phyloP scores from a whole-genome alignment of 2,113 vertebrate genomes.

The Oreochromis tanganicae region DNA sequence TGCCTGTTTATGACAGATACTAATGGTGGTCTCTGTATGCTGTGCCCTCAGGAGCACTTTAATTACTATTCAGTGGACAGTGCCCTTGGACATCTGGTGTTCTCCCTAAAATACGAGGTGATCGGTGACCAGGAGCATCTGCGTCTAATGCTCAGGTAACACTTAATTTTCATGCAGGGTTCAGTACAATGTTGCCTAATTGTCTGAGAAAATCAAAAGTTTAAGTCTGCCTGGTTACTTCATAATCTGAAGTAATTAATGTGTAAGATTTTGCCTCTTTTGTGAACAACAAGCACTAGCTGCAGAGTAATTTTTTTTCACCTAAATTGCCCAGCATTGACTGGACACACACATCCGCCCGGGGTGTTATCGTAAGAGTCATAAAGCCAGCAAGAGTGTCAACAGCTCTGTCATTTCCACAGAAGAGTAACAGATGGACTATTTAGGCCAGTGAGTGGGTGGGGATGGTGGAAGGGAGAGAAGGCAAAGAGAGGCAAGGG shows the following conservation, averaged over 20 bases:
- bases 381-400: constrained; percentile 50
- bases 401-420: constrained; percentile 43
- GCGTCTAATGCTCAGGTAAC: constrained; percentile 88
- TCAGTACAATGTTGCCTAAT: neutral
- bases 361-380: constrained; percentile 20
- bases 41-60: constrained; percentile 88
- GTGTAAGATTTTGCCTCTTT: neutral
- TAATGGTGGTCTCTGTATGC: constrained; percentile 25
- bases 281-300: neutral
- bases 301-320: neutral
- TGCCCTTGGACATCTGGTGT: constrained; percentile 88
- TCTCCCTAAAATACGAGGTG: constrained; percentile 94
- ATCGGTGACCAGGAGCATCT: constrained; percentile 95
- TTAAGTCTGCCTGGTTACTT: neutral
- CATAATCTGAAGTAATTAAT: neutral
- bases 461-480: neutral
- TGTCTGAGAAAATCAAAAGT: neutral
- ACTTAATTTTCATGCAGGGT: neutral
- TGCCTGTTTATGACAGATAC: neutral
- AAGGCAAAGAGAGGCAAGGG: constrained; percentile 15
- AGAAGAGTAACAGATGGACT: constrained; percentile 63
- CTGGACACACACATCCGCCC: neutral
- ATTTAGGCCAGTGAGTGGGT: constrained; percentile 54
- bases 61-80: constrained; percentile 95
- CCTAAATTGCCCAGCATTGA: neutral